phyloP scores from a whole-genome alignment of 2,797 vertebrate genomes.

The Cygnus olor region DNA sequence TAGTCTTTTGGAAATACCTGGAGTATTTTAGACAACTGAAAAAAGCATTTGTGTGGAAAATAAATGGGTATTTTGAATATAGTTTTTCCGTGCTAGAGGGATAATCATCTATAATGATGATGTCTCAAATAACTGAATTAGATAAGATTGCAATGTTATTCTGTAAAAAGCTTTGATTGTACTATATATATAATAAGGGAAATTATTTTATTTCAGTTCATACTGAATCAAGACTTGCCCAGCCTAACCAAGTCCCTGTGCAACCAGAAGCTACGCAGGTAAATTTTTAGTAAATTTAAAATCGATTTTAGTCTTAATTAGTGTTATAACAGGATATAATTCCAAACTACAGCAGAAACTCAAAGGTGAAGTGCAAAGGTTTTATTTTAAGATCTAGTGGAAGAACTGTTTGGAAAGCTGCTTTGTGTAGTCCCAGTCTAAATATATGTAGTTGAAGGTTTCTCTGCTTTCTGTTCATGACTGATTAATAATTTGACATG shows the following conservation, averaged over 20 bases:
- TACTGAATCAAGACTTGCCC: conserved; percentile 90
- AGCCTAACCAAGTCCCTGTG: conserved; percentile 86
- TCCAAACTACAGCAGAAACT: background rate
- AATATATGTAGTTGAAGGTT: background rate
- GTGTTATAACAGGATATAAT: background rate
- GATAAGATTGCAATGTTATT: background rate
- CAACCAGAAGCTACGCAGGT: conserved; percentile 92
- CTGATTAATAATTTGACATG: background rate
- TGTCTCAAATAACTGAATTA: background rate
- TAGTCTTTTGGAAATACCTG: background rate
- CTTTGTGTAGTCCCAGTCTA: background rate
- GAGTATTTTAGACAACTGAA: background rate
- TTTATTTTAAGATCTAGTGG: background rate
- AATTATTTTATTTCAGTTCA: conserved; percentile 80
- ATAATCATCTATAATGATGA: background rate
- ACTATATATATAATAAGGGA: background rate
- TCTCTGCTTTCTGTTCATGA: background rate
- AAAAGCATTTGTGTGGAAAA: background rate
- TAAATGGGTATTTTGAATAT: background rate
- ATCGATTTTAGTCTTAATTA: background rate
- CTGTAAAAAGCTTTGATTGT: background rate
- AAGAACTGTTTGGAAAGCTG: background rate
- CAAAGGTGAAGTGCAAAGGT: background rate
- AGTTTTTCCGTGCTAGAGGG: background rate
- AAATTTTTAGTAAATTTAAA: conserved; percentile 3